Evolutionary conservation across 1,140 invertebrate genomes (phyloP).

Genomic region (Caerostris extrusa): DNA sequence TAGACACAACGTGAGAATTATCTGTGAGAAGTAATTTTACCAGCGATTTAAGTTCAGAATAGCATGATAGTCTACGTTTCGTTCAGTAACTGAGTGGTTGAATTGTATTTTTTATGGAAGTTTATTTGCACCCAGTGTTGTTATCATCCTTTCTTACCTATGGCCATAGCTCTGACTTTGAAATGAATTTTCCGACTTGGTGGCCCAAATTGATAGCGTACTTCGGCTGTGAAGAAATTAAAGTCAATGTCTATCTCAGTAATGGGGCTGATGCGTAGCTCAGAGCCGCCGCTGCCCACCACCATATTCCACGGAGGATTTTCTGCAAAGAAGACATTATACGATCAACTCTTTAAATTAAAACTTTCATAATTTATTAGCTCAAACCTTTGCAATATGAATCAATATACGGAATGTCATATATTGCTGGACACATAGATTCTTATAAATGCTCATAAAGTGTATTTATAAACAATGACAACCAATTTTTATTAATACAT

Average conservation of each 20-base stretch:
- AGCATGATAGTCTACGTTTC: too few species aligned
- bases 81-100: too few species aligned
- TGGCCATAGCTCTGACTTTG: neutral
- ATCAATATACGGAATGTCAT: too few species aligned
- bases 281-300: slow-evolving; percentile 9
- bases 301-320: slow-evolving; percentile 58
- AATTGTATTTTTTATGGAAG: too few species aligned
- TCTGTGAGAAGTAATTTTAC: too few species aligned
- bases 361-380: neutral
- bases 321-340: neutral
- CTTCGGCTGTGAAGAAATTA: slow-evolving; percentile 37
- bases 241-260: slow-evolving; percentile 52
- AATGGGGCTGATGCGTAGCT: slow-evolving; percentile 52
- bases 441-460: too few species aligned
- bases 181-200: neutral
- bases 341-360: neutral
- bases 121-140: too few species aligned
- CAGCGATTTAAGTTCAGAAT: too few species aligned
- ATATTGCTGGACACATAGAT: too few species aligned
- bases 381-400: neutral
- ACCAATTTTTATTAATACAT: too few species aligned
- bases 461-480: too few species aligned
- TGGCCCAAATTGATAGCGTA: neutral
- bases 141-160: neutral
- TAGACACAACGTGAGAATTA: too few species aligned